Percentiles rank a stretch among this genome's conserved stretches.
Evolutionary conservation across 2,113 vertebrate genomes (phyloP).

Genomic region (Neodontobutis hainanensis): DNA sequence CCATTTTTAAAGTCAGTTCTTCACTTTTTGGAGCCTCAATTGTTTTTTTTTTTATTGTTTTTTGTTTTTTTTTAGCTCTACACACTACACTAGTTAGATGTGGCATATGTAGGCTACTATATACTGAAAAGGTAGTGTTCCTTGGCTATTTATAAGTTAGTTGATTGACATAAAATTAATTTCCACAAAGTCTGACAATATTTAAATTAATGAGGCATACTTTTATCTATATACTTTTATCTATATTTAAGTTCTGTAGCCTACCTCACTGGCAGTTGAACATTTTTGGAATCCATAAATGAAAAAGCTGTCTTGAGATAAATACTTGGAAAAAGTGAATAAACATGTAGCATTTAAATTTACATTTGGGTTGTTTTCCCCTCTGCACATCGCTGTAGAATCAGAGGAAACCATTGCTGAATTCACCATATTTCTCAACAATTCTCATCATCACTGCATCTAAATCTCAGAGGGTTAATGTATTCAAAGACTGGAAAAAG

Average conservation of each 20-base stretch:
- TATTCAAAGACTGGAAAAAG: slow-evolving; percentile 30
- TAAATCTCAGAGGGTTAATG: slow-evolving; percentile 28
- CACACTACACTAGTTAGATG: background rate
- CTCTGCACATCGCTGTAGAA: background rate
- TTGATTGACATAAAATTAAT: background rate
- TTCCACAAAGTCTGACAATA: background rate
- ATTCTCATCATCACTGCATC: slow-evolving; percentile 3
- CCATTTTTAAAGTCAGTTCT: slow-evolving; percentile 27
- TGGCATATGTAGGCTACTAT: background rate
- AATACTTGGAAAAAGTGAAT: background rate
- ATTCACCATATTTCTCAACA: background rate
- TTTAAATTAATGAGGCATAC: no score
- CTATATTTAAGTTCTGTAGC: no score
- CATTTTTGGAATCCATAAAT: no score
- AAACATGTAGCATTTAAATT: background rate
- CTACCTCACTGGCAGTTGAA: no score
- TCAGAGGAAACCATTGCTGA: background rate
- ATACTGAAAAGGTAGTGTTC: background rate
- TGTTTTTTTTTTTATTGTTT: background rate
- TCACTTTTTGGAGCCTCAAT: background rate
- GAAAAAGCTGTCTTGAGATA: no score
- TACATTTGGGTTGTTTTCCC: background rate
- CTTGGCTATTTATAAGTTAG: background rate
- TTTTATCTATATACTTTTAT: no score
- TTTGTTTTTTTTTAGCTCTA: background rate